Evolutionary conservation across 1,140 invertebrate species (phyloP).

Genomic region (Pogonomyrmex barbatus): DNA sequence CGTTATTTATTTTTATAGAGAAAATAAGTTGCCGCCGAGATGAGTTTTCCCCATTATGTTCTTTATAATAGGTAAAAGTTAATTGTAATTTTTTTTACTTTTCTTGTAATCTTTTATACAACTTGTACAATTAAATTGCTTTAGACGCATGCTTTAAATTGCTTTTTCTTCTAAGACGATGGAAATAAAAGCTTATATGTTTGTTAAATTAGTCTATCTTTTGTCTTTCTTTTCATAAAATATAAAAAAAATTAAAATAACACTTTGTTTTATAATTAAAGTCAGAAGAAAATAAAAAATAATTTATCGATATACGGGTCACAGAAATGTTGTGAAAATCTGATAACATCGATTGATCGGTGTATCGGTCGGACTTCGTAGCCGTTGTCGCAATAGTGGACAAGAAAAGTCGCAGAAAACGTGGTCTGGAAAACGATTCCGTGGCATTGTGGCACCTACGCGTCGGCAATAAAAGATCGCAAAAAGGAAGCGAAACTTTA

Average conservation of each 20-base stretch:
- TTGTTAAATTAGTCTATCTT: not conserved
- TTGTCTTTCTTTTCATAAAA: not conserved
- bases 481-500: constrained; percentile 50
- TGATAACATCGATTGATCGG: constrained; percentile 1
- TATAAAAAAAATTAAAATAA: not conserved
- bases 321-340: constrained; percentile 8
- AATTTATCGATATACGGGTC: not conserved
- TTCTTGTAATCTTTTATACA: constrained; percentile 36
- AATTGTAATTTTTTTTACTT: constrained; percentile 16
- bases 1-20: constrained; percentile 6
- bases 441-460: constrained; percentile 45
- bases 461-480: constrained; percentile 53
- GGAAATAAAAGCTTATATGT: constrained; percentile 13
- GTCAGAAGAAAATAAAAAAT: not conserved
- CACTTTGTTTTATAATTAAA: not conserved
- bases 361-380: constrained; percentile 9
- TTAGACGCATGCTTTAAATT: no score
- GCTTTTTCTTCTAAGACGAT: not conserved
- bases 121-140: constrained; percentile 23
- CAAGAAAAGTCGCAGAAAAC: constrained; percentile 57
- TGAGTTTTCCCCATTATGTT: constrained; percentile 8
- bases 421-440: constrained; percentile 51
- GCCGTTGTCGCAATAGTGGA: constrained; percentile 17
- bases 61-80: constrained; percentile 15
- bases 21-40: constrained; percentile 16